Conservation (phyloP, 2,888 invertebrate genomes). For the Sarcophaga caerulescens region DNA sequence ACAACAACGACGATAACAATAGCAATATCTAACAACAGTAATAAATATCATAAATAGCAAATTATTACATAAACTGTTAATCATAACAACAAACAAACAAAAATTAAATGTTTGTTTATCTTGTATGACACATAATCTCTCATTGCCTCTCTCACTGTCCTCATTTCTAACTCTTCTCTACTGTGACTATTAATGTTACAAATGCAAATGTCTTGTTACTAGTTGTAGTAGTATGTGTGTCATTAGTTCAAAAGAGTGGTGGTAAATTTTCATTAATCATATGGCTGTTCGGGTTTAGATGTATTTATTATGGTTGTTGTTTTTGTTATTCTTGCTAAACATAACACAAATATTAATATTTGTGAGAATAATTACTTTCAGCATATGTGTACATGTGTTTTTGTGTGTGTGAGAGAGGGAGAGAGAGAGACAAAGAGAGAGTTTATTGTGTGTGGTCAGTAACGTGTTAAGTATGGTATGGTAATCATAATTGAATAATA, state of each 20-base stretch:
- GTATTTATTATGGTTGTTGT: background rate
- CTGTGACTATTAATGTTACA: too few relatives aligned
- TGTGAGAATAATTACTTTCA: too few relatives aligned
- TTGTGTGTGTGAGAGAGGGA: too few relatives aligned
- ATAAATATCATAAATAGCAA: background rate
- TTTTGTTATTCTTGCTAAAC: too few relatives aligned
- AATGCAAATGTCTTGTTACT: too few relatives aligned
- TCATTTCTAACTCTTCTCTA: too few relatives aligned
- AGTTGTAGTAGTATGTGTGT: slow-evolving; percentile 25
- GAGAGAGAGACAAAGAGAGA: background rate
- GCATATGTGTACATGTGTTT: too few relatives aligned
- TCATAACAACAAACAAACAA: background rate
- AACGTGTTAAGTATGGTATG: slow-evolving; percentile 57
- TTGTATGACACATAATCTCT: too few relatives aligned
- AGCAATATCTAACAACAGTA: too few relatives aligned
- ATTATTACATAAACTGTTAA: slow-evolving; percentile 25
- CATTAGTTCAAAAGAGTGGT: slow-evolving; percentile 47
- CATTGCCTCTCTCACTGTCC: too few relatives aligned
- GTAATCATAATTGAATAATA: slow-evolving; percentile 53
- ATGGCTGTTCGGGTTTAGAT: background rate
- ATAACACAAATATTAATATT: too few relatives aligned
- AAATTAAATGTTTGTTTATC: background rate
- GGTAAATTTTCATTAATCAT: slow-evolving; percentile 60
- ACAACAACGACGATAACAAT: background rate
- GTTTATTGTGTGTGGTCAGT: slow-evolving; percentile 49